Evolutionary conservation across 1,140 invertebrate species (phyloP).

Genomic region (Paracyclopina nana): DNA sequence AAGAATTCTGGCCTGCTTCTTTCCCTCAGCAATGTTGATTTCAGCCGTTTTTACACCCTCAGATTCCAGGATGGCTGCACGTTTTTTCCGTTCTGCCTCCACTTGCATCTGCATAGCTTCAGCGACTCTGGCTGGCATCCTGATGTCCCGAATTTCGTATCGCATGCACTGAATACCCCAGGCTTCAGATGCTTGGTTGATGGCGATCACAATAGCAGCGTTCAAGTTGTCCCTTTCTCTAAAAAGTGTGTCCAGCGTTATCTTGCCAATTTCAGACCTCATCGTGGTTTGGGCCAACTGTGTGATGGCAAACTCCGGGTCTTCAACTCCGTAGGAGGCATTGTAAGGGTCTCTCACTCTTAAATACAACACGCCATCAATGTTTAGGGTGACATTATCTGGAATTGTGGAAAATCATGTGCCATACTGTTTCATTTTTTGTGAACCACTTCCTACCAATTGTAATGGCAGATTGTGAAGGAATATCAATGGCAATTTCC

Average conservation of each 20-base stretch:
- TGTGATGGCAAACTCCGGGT: slow-evolving; percentile 97
- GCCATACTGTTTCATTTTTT: too few relatives aligned
- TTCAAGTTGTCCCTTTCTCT: slow-evolving; percentile 87
- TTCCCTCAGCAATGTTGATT: slow-evolving; percentile 93
- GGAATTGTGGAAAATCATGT: not conserved
- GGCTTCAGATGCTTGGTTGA: slow-evolving; percentile 37
- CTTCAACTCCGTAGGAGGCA: slow-evolving; percentile 95
- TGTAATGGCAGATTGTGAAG: slow-evolving; percentile 94
- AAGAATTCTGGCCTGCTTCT: slow-evolving; percentile 70
- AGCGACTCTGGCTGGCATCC: slow-evolving; percentile 71
- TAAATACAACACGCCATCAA: slow-evolving; percentile 94
- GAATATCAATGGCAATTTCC: slow-evolving; percentile 98
- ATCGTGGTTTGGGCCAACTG: slow-evolving; percentile 98
- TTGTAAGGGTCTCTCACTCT: slow-evolving; percentile 80
- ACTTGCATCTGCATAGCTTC: slow-evolving; percentile 99
- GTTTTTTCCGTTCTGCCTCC: slow-evolving; percentile 87
- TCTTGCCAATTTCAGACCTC: slow-evolving; percentile 94
- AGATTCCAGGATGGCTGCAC: slow-evolving; percentile 88
- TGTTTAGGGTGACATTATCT: slow-evolving; percentile 88
- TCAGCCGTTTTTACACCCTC: slow-evolving; percentile 84
- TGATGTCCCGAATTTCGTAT: slow-evolving; percentile 97
- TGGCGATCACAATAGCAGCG: slow-evolving; percentile 82
- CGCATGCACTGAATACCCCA: slow-evolving; percentile 68
- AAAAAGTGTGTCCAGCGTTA: slow-evolving; percentile 77
- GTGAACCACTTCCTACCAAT: slow-evolving; percentile 40